A percentile compares a stretch with the other conserved stretches of the same genome.
Conservation (phyloP, 35 echinoderm and acorn worm genomes). For the Acanthaster planci region DNA sequence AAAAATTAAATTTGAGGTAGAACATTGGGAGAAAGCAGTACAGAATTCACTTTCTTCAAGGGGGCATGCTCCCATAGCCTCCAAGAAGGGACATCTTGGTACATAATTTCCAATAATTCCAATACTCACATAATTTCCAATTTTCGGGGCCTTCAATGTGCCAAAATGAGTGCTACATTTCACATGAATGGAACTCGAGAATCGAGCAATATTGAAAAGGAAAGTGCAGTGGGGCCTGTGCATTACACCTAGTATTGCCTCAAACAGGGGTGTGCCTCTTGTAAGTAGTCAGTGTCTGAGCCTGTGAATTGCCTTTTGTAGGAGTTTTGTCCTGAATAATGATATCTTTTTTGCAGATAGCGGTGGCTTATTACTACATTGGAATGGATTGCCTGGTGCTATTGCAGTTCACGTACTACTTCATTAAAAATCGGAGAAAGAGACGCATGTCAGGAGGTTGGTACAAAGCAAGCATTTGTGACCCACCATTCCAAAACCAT, state of each 20-base stretch:
- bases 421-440: constrained; percentile 68
- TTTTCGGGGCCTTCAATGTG: too few relatives aligned
- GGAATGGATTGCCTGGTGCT: constrained; percentile 74
- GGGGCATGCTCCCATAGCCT: too few relatives aligned
- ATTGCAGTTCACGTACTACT: constrained; percentile 81
- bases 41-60: too few relatives aligned
- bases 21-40: too few relatives aligned
- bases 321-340: not conserved
- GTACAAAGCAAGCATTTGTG: not conserved
- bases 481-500: too few relatives aligned
- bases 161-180: too few relatives aligned
- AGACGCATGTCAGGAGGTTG: not conserved
- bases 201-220: too few relatives aligned
- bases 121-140: too few relatives aligned
- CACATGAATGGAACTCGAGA: too few relatives aligned
- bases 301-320: not conserved
- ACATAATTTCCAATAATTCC: too few relatives aligned
- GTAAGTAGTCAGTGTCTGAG: not conserved
- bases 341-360: constrained; percentile 59
- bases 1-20: too few relatives aligned
- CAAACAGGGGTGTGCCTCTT: not conserved
- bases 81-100: too few relatives aligned
- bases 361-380: constrained; percentile 76
- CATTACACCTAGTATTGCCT: not conserved
- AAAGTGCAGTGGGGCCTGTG: not conserved